These are phyloP conservation scores for Scaptomyza graminum DNA, from an alignment of 1,140 invertebrate genomes.

Conservation along the genomic window DNA sequence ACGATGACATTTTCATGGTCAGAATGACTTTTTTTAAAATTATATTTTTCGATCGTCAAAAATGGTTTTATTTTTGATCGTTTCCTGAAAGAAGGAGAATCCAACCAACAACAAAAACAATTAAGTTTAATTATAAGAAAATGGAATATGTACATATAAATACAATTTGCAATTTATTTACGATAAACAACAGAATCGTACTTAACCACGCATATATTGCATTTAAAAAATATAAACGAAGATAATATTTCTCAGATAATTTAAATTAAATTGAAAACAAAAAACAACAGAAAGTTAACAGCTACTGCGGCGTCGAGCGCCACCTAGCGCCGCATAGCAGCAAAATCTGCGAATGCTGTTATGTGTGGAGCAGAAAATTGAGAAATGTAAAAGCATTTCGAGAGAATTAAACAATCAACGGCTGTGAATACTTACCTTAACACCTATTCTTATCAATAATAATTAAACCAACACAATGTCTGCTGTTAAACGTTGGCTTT, in stretches of 20 bases:
- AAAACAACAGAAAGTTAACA: conserved; percentile 7
- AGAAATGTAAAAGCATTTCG: conserved; percentile 38
- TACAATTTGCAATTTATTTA: conserved; percentile 52
- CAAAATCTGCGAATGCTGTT: conserved; percentile 26
- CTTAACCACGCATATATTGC: conserved; percentile 22
- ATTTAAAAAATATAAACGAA: conserved; percentile 14
- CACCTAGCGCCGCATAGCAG: conserved; percentile 36
- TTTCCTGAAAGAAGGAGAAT: too few species aligned
- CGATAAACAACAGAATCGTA: conserved; percentile 6
- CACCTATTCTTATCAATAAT: conserved; percentile 15
- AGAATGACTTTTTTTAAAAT: conserved; percentile 6
- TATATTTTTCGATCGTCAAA: conserved; percentile 12
- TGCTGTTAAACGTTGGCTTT: conserved; percentile 86
- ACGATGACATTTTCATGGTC: conserved; percentile 50
- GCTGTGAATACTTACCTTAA: conserved; percentile 42
- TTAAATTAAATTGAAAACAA: conserved; percentile 1
- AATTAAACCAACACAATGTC: conserved; percentile 84
- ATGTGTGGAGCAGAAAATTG: conserved; percentile 2
- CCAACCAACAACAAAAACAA: too few species aligned
- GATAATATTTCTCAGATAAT: not conserved
- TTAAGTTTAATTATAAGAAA: too few species aligned
- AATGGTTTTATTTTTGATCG: conserved; percentile 53
- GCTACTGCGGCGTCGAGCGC: conserved; percentile 21
- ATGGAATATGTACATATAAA: conserved; percentile 34
- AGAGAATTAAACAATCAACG: conserved; percentile 13